Evolutionary conservation across 2,888 invertebrate species (phyloP), one percentile per base, ranked within the genome.

Genomic region (Colletes collaris): DNA sequence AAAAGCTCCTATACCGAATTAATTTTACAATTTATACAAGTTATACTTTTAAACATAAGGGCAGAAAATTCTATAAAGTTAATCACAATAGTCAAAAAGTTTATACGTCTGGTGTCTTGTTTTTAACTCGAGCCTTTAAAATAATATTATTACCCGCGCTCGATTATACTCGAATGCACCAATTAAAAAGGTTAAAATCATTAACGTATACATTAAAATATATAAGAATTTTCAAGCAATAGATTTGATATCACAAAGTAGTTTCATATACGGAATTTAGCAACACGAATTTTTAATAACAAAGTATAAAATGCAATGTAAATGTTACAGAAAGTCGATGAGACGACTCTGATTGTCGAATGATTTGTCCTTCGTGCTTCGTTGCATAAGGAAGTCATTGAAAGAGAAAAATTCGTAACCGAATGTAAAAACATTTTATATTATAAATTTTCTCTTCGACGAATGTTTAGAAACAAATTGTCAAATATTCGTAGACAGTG

Each of bases 311-410:
- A 10, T 44, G 10, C 40, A 46, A 19, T 16, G 16, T 7, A 53
- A 65, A 8, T 40, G 4, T 44, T 7, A 58, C 4, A 64, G 4
- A 1, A 50, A 16, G 27, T 56, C 27, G 35, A 8, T 55, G n/a
- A 50, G 37, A 10, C 2, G 60, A 46, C 10, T 58, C 27, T 49
- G 0, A 40, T 65, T 44, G 8, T 27, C 11, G 8, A 68, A 63
- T 52, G 37, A 63, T 60, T 65, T 10, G 40, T 62, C 27, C 49
- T 82, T 70, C 52, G 67, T 40, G 50, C 35, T 66, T 58, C 44
- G 72, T 69, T 72, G 72, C 46, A 67, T 66, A 68, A 76, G 67
- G 77, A 81, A 69, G 67, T 70, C 44, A 70, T 58, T 16, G 58
- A 68, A 50, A 50, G 7, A 50, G 68, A 55, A 58, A 27, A 19